phyloP scores from a whole-genome alignment of 2,113 vertebrate species.

The Vombatus ursinus region DNA sequence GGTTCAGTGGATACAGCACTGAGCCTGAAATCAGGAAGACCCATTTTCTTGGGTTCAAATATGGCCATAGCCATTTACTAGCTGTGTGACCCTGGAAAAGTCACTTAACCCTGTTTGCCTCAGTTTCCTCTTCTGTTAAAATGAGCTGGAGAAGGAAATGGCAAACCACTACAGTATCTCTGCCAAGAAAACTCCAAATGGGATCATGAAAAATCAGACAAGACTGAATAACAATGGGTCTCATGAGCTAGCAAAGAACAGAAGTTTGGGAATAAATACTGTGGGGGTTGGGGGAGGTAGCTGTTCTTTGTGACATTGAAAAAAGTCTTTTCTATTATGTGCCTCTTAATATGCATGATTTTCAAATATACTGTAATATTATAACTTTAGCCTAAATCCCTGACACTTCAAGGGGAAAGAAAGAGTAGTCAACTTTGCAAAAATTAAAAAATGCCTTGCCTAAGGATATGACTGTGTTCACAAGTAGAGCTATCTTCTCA shows the following conservation, averaged over 20 bases:
- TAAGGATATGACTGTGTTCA: neutral
- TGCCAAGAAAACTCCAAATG: no score
- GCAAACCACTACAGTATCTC: no score
- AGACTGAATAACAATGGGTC: no score
- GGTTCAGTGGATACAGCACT: no score
- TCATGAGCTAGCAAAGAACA: neutral
- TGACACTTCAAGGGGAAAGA: neutral
- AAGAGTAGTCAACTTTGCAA: neutral
- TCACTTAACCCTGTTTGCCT: no score
- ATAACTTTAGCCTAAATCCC: neutral
- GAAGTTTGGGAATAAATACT: neutral
- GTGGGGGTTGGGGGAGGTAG: no score
- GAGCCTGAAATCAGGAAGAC: no score
- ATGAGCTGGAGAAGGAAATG: neutral
- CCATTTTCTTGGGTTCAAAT: no score
- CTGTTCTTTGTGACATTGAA: neutral
- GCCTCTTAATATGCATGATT: neutral
- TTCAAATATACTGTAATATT: neutral
- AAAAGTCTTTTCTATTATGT: neutral
- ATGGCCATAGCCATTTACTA: no score
- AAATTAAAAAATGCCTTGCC: neutral
- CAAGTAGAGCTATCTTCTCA: neutral
- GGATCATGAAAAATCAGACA: no score
- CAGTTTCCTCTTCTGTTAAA: neutral
- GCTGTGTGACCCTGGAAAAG: no score